Evolutionary conservation across 2,797 vertebrate genomes (phyloP).

Genomic region (Syngnathus rostellatus): DNA sequence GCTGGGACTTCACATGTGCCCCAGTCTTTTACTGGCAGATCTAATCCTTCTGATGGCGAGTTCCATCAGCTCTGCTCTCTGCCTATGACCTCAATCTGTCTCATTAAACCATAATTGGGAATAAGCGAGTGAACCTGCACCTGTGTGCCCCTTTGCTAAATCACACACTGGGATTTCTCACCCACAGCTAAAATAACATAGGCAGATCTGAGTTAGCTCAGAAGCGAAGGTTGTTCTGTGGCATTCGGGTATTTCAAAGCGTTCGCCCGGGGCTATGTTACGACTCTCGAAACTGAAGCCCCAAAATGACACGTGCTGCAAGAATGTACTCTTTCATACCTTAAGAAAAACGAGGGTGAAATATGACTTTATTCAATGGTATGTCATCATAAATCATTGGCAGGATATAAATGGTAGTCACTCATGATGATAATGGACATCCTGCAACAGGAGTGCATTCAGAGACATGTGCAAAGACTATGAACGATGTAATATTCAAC

Average conservation of each 20-base stretch:
- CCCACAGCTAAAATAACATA: conserved; percentile 57
- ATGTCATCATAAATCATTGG: conserved; percentile 33
- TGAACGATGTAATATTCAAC: too few relatives aligned
- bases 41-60: conserved; percentile 37
- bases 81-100: conserved; percentile 63
- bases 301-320: conserved; percentile 23
- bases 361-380: conserved; percentile 27
- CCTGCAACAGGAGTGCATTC: conserved; percentile 17
- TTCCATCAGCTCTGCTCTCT: conserved; percentile 37
- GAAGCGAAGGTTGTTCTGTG: conserved; percentile 42
- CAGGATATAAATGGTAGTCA: conserved; percentile 40
- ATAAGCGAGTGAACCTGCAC: conserved; percentile 61
- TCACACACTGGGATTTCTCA: conserved; percentile 61
- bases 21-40: conserved; percentile 23
- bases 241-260: conserved; percentile 53
- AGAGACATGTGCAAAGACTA: too few relatives aligned
- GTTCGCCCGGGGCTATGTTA: conserved; percentile 42
- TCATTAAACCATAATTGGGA: conserved; percentile 65
- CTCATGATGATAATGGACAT: conserved; percentile 28
- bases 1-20: conserved; percentile 57
- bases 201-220: conserved; percentile 42
- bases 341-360: conserved; percentile 32
- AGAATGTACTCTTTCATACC: conserved; percentile 21
- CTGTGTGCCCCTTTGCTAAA: conserved; percentile 51
- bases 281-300: conserved; percentile 28